Conservation (phyloP, 2,888 invertebrate species). For the Blera fallax region DNA sequence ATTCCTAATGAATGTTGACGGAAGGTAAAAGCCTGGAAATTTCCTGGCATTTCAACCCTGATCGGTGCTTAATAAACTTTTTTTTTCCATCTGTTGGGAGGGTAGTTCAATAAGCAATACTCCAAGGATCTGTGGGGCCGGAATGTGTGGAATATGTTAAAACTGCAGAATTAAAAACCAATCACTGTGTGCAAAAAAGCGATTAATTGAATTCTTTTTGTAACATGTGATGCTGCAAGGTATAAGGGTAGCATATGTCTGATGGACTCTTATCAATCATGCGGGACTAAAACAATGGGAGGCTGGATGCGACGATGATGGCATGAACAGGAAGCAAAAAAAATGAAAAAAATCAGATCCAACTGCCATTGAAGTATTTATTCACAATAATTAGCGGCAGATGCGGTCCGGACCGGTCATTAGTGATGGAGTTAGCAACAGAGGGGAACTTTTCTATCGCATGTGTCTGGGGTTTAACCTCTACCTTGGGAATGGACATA, state of each 20-base stretch:
- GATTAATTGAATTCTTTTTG: slow-evolving; percentile 57
- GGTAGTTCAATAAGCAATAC: slow-evolving; percentile 28
- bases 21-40: slow-evolving; percentile 59
- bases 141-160: slow-evolving; percentile 22
- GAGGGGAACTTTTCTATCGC: not conserved
- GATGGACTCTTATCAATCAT: slow-evolving; percentile 66
- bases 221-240: not conserved
- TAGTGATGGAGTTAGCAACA: slow-evolving; percentile 20
- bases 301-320: slow-evolving; percentile 11
- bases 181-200: slow-evolving; percentile 47
- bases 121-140: not conserved
- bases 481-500: not conserved
- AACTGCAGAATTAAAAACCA: slow-evolving; percentile 70
- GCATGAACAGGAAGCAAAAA: not conserved
- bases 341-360: slow-evolving; percentile 22
- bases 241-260: slow-evolving; percentile 60
- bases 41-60: slow-evolving; percentile 37
- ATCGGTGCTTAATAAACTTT: slow-evolving; percentile 56
- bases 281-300: slow-evolving; percentile 49
- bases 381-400: slow-evolving; percentile 72
- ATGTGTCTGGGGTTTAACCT: slow-evolving; percentile 34
- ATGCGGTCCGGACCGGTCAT: slow-evolving; percentile 69
- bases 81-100: not conserved
- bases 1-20: slow-evolving; percentile 50
- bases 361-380: slow-evolving; percentile 54